Evolutionary conservation across 2,113 vertebrate genomes (phyloP), one percentile per base, ranked within the genome.

Genomic region (Sander vitreus): DNA sequence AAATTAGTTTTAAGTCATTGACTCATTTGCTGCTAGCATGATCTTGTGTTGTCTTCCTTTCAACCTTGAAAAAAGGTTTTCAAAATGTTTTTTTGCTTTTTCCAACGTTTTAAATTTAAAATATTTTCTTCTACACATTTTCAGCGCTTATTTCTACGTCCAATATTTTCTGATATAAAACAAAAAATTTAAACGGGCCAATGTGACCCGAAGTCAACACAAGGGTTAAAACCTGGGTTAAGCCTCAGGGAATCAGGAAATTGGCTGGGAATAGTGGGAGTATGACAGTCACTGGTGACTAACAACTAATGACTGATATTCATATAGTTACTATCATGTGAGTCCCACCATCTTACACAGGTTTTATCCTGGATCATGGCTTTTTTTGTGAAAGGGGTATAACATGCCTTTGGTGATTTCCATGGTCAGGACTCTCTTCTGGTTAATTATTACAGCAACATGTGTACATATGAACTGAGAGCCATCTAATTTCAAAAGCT

Each of bases 221-320:
- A n/a, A n/a, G n/a, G n/a, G n/a, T 57, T 68, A 50, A 74, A 70
- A 50, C 66, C 58, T 53, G 15, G 39, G 72, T 54, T 71, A 4
- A 27, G 9, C 53, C 54, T 76, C 83, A 65, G 73, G 70, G 51
- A 58, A 58, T 50, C 11, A 48, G 23, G n/a, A 8, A 27, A n/a
- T 13, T 36, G 21, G 21, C 73, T 53, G 47, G 21, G 47, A 23
- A 63, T 27, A 51, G 45, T 27, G 23, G 23, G 14, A n/a, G 15
- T 12, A 6, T 30, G 11, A 60, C 33, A 6, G 9, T 8, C 39
- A 27, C 23, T 23, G 55, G 60, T 6, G 10, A 30, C 21, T 18
- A 63, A 2, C 21, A n/a, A 64, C 39, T 62, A n/a, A 30, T 27
- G 43, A 30, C 39, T 21, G 9, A 36, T 10, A 48, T 33, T 51